phyloP scores from a whole-genome alignment of 1,140 invertebrate species.

The Ladona fulva region DNA sequence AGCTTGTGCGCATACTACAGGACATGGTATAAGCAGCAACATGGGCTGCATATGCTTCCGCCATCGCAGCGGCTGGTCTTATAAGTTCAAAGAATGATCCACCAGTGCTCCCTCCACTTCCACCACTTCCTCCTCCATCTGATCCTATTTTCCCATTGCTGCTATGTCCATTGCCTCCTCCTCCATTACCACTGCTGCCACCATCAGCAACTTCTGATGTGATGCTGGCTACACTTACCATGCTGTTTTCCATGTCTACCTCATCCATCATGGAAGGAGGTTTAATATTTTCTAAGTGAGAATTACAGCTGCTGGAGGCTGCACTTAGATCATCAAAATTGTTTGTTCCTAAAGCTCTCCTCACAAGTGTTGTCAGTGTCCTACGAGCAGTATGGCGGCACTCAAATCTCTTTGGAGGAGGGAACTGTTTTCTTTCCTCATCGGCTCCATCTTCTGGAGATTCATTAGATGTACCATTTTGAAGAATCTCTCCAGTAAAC shows the following conservation, averaged over 20 bases:
- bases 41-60: constrained; percentile 26
- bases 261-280: constrained; percentile 75
- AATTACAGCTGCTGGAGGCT: constrained; percentile 45
- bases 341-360: constrained; percentile 28
- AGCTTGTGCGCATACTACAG: neutral
- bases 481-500: constrained; percentile 33
- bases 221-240: constrained; percentile 75
- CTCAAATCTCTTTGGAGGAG: constrained; percentile 23
- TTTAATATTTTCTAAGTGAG: constrained; percentile 65
- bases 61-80: constrained; percentile 35
- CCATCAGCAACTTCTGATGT: constrained; percentile 62
- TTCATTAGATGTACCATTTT: constrained; percentile 27
- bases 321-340: constrained; percentile 26
- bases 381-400: constrained; percentile 23
- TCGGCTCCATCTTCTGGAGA: constrained; percentile 31
- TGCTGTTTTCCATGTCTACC: constrained; percentile 63
- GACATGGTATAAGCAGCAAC: constrained; percentile 28
- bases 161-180: neutral
- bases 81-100: constrained; percentile 32
- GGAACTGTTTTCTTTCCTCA: constrained; percentile 33
- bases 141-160: neutral
- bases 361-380: constrained; percentile 25
- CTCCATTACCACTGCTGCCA: constrained; percentile 13
- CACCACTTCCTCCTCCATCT: constrained; percentile 16
- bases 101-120: constrained; percentile 20